Evolutionary conservation across 2,888 invertebrate genomes (phyloP).

Genomic region (Philhelius pedissequus): DNA sequence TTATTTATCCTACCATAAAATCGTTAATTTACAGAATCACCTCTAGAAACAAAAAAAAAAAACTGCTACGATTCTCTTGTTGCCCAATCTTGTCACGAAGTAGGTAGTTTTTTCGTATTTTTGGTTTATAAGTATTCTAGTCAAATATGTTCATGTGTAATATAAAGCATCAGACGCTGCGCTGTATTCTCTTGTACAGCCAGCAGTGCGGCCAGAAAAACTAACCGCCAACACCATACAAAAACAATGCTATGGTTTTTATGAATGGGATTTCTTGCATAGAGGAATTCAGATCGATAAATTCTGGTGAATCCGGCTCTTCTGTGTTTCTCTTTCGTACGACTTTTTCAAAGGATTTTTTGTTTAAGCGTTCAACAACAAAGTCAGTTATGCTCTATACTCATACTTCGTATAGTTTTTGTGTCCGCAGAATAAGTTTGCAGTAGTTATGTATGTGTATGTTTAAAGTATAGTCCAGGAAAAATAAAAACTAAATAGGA

Average conservation of each 20-base stretch:
- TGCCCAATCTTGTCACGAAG: neutral
- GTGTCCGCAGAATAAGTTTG: neutral
- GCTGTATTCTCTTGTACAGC: slow-evolving; percentile 1
- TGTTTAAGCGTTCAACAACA: slow-evolving; percentile 15
- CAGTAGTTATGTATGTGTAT: neutral
- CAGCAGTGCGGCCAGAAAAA: slow-evolving; percentile 27
- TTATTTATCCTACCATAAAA: neutral
- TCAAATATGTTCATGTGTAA: slow-evolving; percentile 3
- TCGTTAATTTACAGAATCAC: neutral
- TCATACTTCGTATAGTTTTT: neutral
- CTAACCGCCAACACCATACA: slow-evolving; percentile 65
- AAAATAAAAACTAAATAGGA: neutral
- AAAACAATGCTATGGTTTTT: slow-evolving; percentile 77
- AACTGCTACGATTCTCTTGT: neutral
- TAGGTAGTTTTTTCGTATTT: neutral
- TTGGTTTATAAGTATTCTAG: neutral
- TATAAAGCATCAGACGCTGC: neutral
- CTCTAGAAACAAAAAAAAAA: neutral
- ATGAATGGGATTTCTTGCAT: slow-evolving; percentile 78
- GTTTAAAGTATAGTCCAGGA: slow-evolving; percentile 11
- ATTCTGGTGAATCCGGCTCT: slow-evolving; percentile 71
- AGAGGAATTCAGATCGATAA: slow-evolving; percentile 77
- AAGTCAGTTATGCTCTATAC: slow-evolving; percentile 38
- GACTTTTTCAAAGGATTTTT: slow-evolving; percentile 28
- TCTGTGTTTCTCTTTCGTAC: slow-evolving; percentile 36